A percentile compares a stretch with the other conserved stretches of the same genome.
Evolutionary conservation across 2,113 vertebrate species (phyloP).

Genomic region (Tauraco erythrolophus): DNA sequence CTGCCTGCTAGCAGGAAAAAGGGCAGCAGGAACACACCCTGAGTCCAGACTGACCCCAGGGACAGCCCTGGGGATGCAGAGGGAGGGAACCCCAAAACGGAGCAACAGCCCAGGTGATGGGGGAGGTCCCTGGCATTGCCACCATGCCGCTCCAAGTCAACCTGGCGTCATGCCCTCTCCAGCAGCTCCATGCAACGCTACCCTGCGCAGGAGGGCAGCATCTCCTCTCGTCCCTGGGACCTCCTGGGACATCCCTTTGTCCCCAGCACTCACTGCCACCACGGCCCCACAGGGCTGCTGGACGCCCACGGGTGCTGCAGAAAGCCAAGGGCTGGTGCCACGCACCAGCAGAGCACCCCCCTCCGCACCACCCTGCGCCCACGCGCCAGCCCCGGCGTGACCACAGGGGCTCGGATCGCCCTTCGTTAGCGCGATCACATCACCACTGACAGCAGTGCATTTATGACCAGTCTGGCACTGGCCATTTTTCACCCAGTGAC

Average conservation of each 20-base stretch:
- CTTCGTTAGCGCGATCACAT: slow-evolving; percentile 80
- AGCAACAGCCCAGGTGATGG: not conserved
- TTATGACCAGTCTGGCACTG: slow-evolving; percentile 55
- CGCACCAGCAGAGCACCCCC: not conserved
- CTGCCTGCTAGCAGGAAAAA: fast-evolving
- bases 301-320: fast-evolving
- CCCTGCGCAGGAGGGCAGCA: fast-evolving
- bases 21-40: fast-evolving
- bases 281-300: not conserved
- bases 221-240: not conserved
- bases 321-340: not conserved
- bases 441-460: slow-evolving; percentile 74
- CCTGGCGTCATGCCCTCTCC: fast-evolving
- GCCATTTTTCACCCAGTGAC: slow-evolving; percentile 70
- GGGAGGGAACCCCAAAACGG: not conserved
- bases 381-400: not conserved
- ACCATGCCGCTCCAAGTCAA: fast-evolving
- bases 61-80: not conserved
- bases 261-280: not conserved
- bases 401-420: not conserved
- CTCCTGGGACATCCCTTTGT: not conserved
- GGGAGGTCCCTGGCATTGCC: not conserved
- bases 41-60: fast-evolving
- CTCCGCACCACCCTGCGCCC: not conserved
- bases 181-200: fast-evolving